Evolutionary conservation across 1,140 invertebrate species (phyloP).

Genomic region (Drosophila lowei): DNA sequence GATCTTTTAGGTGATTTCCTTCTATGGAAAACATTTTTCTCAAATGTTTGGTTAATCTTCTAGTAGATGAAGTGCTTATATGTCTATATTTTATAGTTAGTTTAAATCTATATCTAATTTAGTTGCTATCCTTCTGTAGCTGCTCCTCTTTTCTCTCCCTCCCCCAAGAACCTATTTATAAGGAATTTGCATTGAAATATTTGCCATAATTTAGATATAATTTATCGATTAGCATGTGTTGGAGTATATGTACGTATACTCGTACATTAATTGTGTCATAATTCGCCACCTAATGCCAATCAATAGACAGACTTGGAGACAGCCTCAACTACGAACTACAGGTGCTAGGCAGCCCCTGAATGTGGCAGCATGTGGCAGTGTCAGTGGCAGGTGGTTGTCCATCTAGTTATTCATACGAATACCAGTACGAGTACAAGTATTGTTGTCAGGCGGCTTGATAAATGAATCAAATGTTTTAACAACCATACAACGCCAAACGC

Average conservation of each 20-base stretch:
- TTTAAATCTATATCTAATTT: no score
- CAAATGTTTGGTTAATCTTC: no score
- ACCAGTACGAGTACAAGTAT: no score
- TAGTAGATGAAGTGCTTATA: no score
- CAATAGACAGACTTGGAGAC: conserved; percentile 3
- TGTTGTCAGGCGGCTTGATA: conserved; percentile 32
- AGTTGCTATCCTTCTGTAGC: conserved; percentile 21
- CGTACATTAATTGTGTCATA: conserved; percentile 35
- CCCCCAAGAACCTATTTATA: background rate
- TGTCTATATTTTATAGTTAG: no score
- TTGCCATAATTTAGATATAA: conserved; percentile 26
- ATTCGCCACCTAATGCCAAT: conserved; percentile 45
- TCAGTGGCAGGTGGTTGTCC: conserved; percentile 14
- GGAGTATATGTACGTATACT: background rate
- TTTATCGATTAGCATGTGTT: conserved; percentile 7
- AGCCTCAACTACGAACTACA: no score
- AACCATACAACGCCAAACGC: conserved; percentile 17
- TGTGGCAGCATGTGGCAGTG: conserved; percentile 1
- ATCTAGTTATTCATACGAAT: no score
- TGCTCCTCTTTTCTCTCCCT: background rate
- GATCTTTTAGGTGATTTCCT: no score
- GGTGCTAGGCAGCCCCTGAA: no score
- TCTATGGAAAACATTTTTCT: no score
- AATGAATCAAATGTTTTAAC: conserved; percentile 24
- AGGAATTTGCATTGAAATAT: conserved; percentile 31